A percentile compares a stretch with the other conserved stretches of the same genome.
Evolutionary conservation across 2,113 vertebrate species (phyloP).

Genomic region (Sphyrna mokarran): DNA sequence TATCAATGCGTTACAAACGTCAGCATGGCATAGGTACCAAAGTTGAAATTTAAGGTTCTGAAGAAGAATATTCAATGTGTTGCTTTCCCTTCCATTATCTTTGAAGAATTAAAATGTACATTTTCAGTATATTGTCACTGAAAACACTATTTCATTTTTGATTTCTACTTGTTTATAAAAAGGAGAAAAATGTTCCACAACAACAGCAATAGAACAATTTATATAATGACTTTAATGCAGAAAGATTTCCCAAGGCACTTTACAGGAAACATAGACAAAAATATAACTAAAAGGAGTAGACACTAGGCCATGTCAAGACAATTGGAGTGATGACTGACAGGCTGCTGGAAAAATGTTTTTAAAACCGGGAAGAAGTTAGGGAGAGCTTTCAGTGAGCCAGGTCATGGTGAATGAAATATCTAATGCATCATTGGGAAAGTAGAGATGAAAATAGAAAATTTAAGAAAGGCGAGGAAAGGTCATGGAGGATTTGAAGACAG

Average conservation of each 20-base stretch:
- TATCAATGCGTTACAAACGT: neutral
- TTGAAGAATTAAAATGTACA: neutral
- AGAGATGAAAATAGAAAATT: neutral
- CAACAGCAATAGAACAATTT: neutral
- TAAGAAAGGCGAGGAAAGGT: neutral
- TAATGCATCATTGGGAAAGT: neutral
- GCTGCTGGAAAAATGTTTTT: neutral
- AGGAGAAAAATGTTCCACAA: neutral
- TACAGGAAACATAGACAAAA: neutral
- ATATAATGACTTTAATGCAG: neutral
- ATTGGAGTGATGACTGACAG: neutral
- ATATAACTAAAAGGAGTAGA: neutral
- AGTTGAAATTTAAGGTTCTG: neutral
- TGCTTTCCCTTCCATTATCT: neutral
- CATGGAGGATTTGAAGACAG: neutral
- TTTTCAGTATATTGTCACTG: neutral
- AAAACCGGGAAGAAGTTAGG: neutral
- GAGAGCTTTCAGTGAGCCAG: neutral
- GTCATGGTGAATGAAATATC: neutral
- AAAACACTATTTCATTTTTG: neutral
- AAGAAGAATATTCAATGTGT: neutral
- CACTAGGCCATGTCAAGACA: neutral
- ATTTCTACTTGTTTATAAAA: neutral
- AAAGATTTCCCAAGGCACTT: neutral
- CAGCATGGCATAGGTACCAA: neutral